Conservation (phyloP, 2,888 invertebrate genomes). For the Cryptophagus acutangulus region DNA sequence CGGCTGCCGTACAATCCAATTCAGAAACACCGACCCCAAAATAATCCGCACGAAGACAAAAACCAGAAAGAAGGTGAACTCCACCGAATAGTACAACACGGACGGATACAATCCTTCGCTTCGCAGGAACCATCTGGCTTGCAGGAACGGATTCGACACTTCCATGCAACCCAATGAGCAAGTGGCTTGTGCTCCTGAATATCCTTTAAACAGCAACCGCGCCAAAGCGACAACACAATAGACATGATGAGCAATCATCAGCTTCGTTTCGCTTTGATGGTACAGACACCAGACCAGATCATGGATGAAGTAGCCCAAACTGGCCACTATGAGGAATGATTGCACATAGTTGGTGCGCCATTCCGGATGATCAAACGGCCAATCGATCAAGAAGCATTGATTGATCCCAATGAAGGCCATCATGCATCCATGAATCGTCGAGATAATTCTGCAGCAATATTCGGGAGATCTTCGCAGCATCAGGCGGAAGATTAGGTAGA, state of each 20-base stretch:
- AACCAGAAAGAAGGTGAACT: slow-evolving; percentile 50
- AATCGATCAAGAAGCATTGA: slow-evolving; percentile 41
- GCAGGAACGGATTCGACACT: slow-evolving; percentile 59
- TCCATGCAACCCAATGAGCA: slow-evolving; percentile 57
- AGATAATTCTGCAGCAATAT: slow-evolving; percentile 35
- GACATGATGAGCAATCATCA: slow-evolving; percentile 56
- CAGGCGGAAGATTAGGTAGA: slow-evolving; percentile 24
- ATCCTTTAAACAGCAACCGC: slow-evolving; percentile 50
- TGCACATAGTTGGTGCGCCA: slow-evolving; percentile 35
- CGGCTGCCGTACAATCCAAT: slow-evolving; percentile 45
- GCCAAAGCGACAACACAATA: slow-evolving; percentile 52
- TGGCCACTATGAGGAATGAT: slow-evolving; percentile 51
- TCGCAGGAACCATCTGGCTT: slow-evolving; percentile 59
- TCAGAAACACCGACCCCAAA: slow-evolving; percentile 52
- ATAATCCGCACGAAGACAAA: slow-evolving; percentile 53
- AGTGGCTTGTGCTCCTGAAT: slow-evolving; percentile 51
- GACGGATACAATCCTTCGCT: slow-evolving; percentile 50
- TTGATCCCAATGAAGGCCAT: slow-evolving; percentile 36
- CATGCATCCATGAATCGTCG: slow-evolving; percentile 37
- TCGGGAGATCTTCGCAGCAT: slow-evolving; percentile 30
- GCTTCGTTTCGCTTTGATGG: slow-evolving; percentile 50
- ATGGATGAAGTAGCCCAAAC: slow-evolving; percentile 60
- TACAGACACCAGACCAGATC: slow-evolving; percentile 57
- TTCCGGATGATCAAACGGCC: slow-evolving; percentile 36
- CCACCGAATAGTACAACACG: slow-evolving; percentile 47